Percentiles rank a stretch among this genome's conserved stretches.
These are phyloP conservation scores for Palythoa grandis DNA, from an alignment of 92 coral and sea anemone species.

Conservation along the genomic window DNA sequence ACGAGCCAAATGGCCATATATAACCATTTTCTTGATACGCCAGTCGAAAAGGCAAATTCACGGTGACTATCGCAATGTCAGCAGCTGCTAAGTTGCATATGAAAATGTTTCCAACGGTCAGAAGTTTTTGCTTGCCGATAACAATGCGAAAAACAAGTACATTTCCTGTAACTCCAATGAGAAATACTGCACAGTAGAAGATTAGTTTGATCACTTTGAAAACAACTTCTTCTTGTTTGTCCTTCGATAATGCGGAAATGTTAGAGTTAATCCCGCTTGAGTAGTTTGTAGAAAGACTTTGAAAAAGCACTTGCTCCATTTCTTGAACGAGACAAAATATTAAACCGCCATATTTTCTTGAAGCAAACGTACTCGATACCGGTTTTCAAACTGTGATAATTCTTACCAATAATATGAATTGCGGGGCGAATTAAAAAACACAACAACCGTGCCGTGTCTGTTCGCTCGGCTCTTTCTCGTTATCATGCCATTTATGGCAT, in stretches of 20 bases:
- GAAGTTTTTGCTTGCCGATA: constrained; percentile 70
- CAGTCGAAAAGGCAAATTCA: constrained; percentile 86
- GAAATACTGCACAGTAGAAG: constrained; percentile 74
- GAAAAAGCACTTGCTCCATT: constrained; percentile 6
- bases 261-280: not conserved
- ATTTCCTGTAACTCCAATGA: constrained; percentile 82
- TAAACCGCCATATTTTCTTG: not conserved
- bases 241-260: not conserved
- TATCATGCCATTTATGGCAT: too few relatives aligned
- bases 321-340: not conserved
- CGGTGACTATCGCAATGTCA: constrained; percentile 81
- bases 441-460: too few relatives aligned
- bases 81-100: constrained; percentile 93
- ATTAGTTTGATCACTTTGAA: constrained; percentile 76
- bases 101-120: constrained; percentile 77
- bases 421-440: not conserved
- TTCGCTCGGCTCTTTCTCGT: too few relatives aligned
- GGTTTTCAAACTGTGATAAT: too few relatives aligned
- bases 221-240: constrained; percentile 61
- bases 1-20: constrained; percentile 87
- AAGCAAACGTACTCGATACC: not conserved
- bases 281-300: not conserved
- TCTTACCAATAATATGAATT: too few relatives aligned
- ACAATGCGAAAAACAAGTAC: constrained; percentile 81
- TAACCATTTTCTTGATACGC: constrained; percentile 92